Base-by-base conservation (phyloP, 2,113 vertebrate genomes). In the Panthera leo region DNA sequence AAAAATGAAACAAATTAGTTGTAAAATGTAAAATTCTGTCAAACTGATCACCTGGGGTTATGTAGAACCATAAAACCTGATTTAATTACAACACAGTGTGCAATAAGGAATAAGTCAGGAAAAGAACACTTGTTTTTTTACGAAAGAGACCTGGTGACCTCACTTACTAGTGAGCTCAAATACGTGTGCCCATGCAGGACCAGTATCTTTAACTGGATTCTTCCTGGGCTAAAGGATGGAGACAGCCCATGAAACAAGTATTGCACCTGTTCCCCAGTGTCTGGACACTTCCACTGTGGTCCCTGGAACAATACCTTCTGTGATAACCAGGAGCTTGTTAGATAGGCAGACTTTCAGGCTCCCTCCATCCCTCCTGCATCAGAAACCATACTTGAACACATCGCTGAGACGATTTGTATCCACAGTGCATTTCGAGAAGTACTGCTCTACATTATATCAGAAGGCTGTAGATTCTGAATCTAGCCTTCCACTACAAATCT, bases 1-100 rank as follows among this genome's bases (percentile, higher is more conserved):
- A 90, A 88, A 68, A 61, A 42, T 39, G 93, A 85, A 89, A 16
- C 10, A 51, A 34, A 79, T 94, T 65, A 31, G 25, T 58, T 87
- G 39, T 42, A 5, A 90, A 83, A 93, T 71, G 79, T 78, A 53
- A 87, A 96, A 76, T 95, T 78, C 68, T 71, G 5, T 55, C 68
- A 87, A 36, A 90, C 11, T n/a, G 80, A 90, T 87, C 89, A 53
- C 45, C 84, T 96, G 92, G 29, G 39, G 7, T 92, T 94, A 70
- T 42, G 51, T 8, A 92, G 80, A 76, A 89, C 42, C 51, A 63
- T 82, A 70, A 82, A 89, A 55, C 15, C 18, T 9, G 14, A 78
- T 87, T 87, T 93, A 93, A 91, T 91, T 92, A 95, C 93, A 91
- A 85, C 19, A 51, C 39, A 7, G 51, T 16, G 21, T 36, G 76